phyloP scores from a whole-genome alignment of 1,140 invertebrate species.

The Stegodyphus dumicola region DNA sequence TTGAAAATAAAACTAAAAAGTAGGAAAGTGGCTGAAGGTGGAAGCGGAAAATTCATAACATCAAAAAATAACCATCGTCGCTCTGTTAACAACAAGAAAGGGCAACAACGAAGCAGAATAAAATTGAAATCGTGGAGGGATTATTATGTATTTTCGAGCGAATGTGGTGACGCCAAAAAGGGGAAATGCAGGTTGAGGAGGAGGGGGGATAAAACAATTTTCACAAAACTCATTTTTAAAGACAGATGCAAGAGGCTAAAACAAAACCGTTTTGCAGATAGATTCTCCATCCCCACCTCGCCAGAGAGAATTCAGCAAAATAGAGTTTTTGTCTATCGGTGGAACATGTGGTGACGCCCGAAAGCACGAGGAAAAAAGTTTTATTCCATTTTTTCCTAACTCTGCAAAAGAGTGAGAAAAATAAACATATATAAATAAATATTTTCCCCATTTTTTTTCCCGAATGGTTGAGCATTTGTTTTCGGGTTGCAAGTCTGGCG shows the following conservation, averaged over 20 bases:
- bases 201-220: background rate
- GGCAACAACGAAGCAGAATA: background rate
- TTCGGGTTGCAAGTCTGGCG: background rate
- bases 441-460: background rate
- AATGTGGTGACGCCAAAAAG: background rate
- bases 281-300: background rate
- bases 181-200: background rate
- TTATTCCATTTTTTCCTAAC: constrained; percentile 5
- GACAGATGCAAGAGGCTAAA: constrained; percentile 18
- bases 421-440: constrained; percentile 44
- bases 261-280: background rate
- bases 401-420: background rate
- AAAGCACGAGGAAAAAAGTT: background rate
- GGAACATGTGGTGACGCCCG: constrained; percentile 14
- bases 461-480: background rate
- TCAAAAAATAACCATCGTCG: too few relatives aligned
- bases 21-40: too few relatives aligned
- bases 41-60: too few relatives aligned
- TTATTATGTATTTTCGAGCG: background rate
- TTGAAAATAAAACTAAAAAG: too few relatives aligned
- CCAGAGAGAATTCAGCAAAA: constrained; percentile 24
- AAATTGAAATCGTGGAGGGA: background rate
- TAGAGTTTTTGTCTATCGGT: constrained; percentile 22
- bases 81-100: too few relatives aligned
- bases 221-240: constrained; percentile 53